Evolutionary conservation across 2,888 invertebrate genomes (phyloP).

Genomic region (Rhabditoides inermis): DNA sequence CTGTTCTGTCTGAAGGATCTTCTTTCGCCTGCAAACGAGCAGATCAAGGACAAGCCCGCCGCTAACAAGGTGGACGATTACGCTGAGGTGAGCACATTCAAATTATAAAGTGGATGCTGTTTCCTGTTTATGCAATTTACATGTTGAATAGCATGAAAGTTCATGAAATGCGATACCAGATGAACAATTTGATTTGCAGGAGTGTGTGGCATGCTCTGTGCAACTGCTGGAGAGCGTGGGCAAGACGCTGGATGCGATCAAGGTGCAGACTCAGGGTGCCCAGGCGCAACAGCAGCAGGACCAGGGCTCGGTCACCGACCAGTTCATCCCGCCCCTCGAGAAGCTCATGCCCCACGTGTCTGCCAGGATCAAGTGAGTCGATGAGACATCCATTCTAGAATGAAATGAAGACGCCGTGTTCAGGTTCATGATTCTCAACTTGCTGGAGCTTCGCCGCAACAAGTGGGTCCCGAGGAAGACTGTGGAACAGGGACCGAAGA

Average conservation of each 20-base stretch:
- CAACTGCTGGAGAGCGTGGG: constrained; percentile 18
- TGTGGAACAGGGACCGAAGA: constrained; percentile 33
- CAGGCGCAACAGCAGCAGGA: neutral
- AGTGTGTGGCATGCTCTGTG: constrained; percentile 23
- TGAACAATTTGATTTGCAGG: too few relatives aligned
- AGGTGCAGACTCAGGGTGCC: constrained; percentile 8
- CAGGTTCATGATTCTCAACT: constrained; percentile 35
- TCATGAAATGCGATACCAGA: too few relatives aligned
- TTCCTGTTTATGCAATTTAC: too few relatives aligned
- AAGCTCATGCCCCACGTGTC: constrained; percentile 13
- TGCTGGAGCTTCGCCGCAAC: constrained; percentile 21
- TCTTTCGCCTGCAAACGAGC: too few relatives aligned
- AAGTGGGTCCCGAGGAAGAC: constrained; percentile 27
- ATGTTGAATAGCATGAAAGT: too few relatives aligned
- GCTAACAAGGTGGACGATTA: too few relatives aligned
- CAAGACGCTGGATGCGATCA: constrained; percentile 4
- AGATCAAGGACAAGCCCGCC: too few relatives aligned
- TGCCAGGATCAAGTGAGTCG: constrained; percentile 21
- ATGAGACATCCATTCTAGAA: neutral
- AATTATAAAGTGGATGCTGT: too few relatives aligned
- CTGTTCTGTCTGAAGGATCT: constrained; percentile 25
- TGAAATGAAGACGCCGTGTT: neutral
- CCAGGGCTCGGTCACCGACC: constrained; percentile 12
- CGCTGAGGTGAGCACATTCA: too few relatives aligned
- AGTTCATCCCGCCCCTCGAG: constrained; percentile 13